Conservation (phyloP, 2,113 vertebrate genomes). For the Chrysemys picta region DNA sequence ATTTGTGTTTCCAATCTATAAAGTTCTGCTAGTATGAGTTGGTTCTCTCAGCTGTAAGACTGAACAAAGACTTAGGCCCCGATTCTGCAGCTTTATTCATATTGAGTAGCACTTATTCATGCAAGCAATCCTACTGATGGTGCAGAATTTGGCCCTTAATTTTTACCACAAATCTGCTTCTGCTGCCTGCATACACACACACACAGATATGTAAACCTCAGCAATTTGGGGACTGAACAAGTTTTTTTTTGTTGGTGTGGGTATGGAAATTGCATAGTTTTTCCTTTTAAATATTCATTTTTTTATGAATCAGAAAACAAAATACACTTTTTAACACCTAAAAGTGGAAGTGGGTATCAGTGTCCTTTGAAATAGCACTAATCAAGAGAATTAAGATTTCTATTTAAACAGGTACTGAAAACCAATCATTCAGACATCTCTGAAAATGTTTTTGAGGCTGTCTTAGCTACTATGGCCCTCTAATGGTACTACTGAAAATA, state of each 20-base stretch:
- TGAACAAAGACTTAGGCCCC: neutral
- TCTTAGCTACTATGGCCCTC: neutral
- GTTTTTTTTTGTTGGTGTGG: neutral
- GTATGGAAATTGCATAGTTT: fast-evolving
- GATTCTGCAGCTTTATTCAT: fast-evolving
- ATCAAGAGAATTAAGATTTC: neutral
- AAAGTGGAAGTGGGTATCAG: neutral
- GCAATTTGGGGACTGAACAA: neutral
- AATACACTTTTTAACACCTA: neutral
- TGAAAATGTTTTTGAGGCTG: neutral
- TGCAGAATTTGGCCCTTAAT: neutral
- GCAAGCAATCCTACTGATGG: neutral
- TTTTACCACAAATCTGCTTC: neutral
- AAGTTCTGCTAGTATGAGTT: neutral
- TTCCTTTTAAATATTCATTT: fast-evolving
- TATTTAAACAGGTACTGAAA: neutral
- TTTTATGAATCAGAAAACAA: neutral
- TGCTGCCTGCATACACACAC: neutral
- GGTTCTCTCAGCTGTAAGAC: neutral
- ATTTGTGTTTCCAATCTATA: conserved; percentile 19
- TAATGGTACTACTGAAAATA: neutral
- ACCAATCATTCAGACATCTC: neutral
- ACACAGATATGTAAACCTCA: neutral
- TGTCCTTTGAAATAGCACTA: conserved; percentile 21
- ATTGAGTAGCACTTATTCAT: neutral